These are phyloP conservation scores for Pleuronectes platessa DNA, from an alignment of 2,113 vertebrate genomes.

Conservation along the genomic window DNA sequence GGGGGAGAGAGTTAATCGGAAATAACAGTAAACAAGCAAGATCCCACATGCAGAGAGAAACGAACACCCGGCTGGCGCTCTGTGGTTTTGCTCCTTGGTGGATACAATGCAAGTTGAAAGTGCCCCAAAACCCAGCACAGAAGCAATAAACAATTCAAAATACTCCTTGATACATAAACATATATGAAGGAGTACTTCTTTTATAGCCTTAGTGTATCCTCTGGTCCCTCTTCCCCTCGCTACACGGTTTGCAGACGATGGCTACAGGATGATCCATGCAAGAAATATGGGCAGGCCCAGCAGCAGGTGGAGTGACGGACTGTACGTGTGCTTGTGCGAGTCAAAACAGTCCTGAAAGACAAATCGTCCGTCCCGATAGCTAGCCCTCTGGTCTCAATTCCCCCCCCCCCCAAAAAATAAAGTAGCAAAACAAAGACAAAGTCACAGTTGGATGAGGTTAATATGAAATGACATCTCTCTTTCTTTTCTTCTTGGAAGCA, in stretches of 20 bases:
- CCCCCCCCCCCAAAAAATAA: not conserved
- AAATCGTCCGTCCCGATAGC: slow-evolving; percentile 2
- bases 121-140: slow-evolving; percentile 2
- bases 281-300: slow-evolving; percentile 80
- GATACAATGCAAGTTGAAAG: slow-evolving; percentile 12
- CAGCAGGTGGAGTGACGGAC: slow-evolving; percentile 47
- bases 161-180: not conserved
- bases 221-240: slow-evolving; percentile 14
- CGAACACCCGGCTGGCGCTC: slow-evolving; percentile 27
- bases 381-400: slow-evolving; percentile 12
- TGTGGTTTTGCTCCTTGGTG: slow-evolving; percentile 7
- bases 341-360: slow-evolving; percentile 27
- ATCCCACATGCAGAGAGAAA: slow-evolving; percentile 54
- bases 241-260: slow-evolving; percentile 80
- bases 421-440: slow-evolving; percentile 72
- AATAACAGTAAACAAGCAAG: slow-evolving; percentile 82
- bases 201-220: not conserved
- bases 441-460: slow-evolving; percentile 83
- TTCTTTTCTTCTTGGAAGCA: slow-evolving; percentile 84
- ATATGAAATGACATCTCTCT: slow-evolving; percentile 81
- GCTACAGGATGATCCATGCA: slow-evolving; percentile 88
- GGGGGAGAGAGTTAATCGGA: slow-evolving; percentile 29
- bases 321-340: slow-evolving; percentile 33
- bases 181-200: not conserved
- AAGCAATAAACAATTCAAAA: slow-evolving; percentile 6